phyloP scores from a whole-genome alignment of 2,797 vertebrate species.

The Netta rufina region DNA sequence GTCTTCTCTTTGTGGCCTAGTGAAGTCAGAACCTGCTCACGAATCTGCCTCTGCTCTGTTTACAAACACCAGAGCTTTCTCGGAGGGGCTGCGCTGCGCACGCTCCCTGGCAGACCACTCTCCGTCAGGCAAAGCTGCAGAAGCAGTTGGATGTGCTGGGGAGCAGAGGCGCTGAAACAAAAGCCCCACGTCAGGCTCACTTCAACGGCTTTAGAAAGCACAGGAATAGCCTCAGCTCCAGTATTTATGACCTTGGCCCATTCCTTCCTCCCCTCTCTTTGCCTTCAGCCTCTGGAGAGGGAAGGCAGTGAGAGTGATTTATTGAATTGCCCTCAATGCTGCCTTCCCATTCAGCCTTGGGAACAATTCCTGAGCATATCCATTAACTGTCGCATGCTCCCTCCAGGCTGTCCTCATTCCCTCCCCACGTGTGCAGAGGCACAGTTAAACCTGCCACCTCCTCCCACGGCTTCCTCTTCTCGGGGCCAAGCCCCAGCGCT shows the following conservation, averaged over 20 bases:
- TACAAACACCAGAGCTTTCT: fast-evolving
- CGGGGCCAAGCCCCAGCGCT: fast-evolving
- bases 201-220: background rate
- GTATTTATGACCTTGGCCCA: fast-evolving
- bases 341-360: fast-evolving
- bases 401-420: fast-evolving
- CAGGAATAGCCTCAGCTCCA: background rate
- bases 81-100: fast-evolving
- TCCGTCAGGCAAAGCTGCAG: background rate
- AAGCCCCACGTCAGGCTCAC: background rate
- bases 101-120: fast-evolving
- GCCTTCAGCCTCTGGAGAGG: background rate
- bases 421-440: background rate
- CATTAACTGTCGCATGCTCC: fast-evolving
- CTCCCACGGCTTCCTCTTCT: background rate
- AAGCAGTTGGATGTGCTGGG: background rate
- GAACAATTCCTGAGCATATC: background rate
- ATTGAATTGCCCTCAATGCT: fast-evolving
- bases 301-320: background rate
- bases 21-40: background rate
- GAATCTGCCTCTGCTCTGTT: background rate
- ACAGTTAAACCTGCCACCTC: fast-evolving
- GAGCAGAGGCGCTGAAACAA: fast-evolving
- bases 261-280: background rate
- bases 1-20: background rate